Conservation (phyloP, 2,797 vertebrate genomes). For the Spea hammondii region DNA sequence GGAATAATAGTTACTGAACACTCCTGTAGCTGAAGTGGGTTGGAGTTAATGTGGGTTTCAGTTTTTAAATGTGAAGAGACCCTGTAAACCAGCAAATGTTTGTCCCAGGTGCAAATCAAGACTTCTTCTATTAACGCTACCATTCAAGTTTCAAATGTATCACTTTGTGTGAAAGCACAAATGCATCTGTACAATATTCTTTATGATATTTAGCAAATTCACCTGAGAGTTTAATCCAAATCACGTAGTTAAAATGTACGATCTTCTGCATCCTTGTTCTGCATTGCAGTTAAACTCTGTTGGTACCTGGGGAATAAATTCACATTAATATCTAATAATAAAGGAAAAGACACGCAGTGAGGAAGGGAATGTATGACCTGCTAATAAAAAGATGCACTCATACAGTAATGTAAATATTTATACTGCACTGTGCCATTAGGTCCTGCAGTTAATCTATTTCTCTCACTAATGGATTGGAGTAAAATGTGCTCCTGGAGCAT, state of each 20-base stretch:
- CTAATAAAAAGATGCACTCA: slow-evolving; percentile 56
- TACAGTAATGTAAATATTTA: slow-evolving; percentile 59
- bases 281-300: slow-evolving; percentile 46
- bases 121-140: no score
- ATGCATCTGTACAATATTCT: no score
- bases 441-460: slow-evolving; percentile 60
- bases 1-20: no score
- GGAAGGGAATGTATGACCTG: slow-evolving; percentile 52
- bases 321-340: slow-evolving; percentile 51
- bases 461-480: slow-evolving; percentile 58
- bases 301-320: slow-evolving; percentile 42
- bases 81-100: no score
- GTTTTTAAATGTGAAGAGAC: no score
- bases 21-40: no score
- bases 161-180: no score
- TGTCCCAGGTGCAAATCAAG: no score
- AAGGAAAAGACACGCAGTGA: slow-evolving; percentile 45
- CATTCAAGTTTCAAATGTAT: no score
- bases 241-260: slow-evolving; percentile 24
- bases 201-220: not conserved
- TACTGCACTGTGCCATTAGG: slow-evolving; percentile 52
- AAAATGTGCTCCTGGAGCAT: slow-evolving; percentile 55
- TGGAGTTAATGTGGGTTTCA: no score
- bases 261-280: not conserved
- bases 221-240: slow-evolving; percentile 26